Base-by-base conservation (phyloP, 2,113 vertebrate species). In the Melanerpes aurifrons region DNA sequence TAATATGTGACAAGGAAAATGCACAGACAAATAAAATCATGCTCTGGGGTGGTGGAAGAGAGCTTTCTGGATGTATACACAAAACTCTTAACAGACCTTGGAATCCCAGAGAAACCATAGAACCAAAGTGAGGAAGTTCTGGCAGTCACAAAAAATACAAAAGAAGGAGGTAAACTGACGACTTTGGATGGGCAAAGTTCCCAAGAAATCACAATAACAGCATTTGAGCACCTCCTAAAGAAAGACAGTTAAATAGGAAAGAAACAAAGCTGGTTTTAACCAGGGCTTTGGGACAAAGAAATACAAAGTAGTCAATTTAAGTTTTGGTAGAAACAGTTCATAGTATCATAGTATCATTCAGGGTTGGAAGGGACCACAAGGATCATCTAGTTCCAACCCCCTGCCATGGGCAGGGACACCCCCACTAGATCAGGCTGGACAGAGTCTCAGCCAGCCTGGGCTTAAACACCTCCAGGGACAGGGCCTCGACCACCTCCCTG, bases 281-380 rank as follows among this genome's bases (percentile, higher is more conserved):
- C 10, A 71, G 69, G 58, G 70, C 50, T 75, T 81, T 54, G 20
- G 86, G 90, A 73, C 93, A 88, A 95, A 92, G 43, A 88, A 78
- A 92, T 81, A 86, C 37, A 59, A 72, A 68, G 31, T 3, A 58
- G 58, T 54, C 53, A 28, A 48, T 75, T 64, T 68, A 88, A 84
- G 32, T 62, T 62, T 21, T 92, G 88, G 90, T 73, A 93, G 78
- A 76, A 82, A 79, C 43, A 63, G 56, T 35, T 35, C 35, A 35
- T 35, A 35, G 35, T 35, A 35, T 35, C 35, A 35, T 35, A 35
- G 35, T 35, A 35, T 35, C 35, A 35, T 35, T 35, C 35, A 35
- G 35, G 35, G 35, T 35, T 35, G 35, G 35, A 35, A 35, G 35
- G 35, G 35, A 35, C 35, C 35, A 35, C 35, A 35, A 35, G 35